phyloP scores from a whole-genome alignment of 23 tunicate species.

The Styela plicata region DNA sequence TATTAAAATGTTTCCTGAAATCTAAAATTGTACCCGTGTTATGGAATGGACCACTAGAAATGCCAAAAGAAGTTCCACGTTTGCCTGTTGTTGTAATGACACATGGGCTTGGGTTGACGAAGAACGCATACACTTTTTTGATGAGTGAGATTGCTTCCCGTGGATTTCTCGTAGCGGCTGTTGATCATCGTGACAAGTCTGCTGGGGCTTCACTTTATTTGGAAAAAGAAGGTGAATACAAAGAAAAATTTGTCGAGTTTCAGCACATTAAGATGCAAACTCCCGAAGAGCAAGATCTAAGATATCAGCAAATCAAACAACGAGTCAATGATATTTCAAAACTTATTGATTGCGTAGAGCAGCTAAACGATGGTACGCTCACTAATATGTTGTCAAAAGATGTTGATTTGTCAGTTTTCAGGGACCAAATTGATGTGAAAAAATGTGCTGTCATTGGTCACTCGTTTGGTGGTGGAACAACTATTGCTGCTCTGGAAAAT shows the following conservation, averaged over 20 bases:
- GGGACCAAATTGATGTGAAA: slow-evolving; percentile 39
- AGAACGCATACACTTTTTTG: slow-evolving; percentile 34
- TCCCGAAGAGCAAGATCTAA: slow-evolving; percentile 36
- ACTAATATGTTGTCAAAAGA: slow-evolving; percentile 17
- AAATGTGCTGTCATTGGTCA: slow-evolving; percentile 81
- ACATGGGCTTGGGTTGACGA: slow-evolving; percentile 62
- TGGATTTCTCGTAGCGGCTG: slow-evolving; percentile 70
- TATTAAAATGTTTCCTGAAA: slow-evolving; percentile 40
- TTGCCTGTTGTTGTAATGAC: slow-evolving; percentile 60
- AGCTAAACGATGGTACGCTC: slow-evolving; percentile 49
- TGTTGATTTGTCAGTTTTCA: slow-evolving; percentile 37
- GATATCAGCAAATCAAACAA: slow-evolving; percentile 58
- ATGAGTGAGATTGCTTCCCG: slow-evolving; percentile 74
- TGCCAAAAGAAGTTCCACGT: slow-evolving; percentile 24
- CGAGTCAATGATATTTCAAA: slow-evolving; percentile 50
- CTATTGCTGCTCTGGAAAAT: slow-evolving; percentile 44
- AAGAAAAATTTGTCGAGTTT: slow-evolving; percentile 32
- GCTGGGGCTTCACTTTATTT: slow-evolving; percentile 55
- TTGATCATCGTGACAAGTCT: slow-evolving; percentile 73
- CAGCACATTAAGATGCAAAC: slow-evolving; percentile 9
- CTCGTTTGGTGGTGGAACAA: slow-evolving; percentile 79
- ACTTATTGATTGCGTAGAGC: slow-evolving; percentile 29
- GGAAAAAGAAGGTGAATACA: slow-evolving; percentile 11
- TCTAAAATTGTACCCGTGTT: slow-evolving; percentile 26
- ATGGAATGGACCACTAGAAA: slow-evolving; percentile 33